Base-by-base conservation (phyloP, 2,888 invertebrate species). In the Miltochrista miniata region DNA sequence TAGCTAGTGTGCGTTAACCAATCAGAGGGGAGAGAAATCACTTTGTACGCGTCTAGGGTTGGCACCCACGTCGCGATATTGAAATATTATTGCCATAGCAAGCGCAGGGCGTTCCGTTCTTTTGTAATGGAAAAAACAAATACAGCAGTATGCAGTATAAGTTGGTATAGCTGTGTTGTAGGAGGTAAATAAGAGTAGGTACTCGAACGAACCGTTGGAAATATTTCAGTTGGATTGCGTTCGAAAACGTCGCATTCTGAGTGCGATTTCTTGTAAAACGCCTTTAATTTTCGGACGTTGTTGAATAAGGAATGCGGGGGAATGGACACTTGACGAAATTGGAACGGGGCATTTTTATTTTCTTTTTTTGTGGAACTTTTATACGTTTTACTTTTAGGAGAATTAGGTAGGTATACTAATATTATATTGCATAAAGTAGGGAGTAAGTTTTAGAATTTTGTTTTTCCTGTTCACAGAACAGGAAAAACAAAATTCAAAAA, bases 121-220 rank as follows among this genome's bases (percentile, higher is more conserved):
- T 83, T 86, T 85, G 84, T 88, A 88, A 89, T 89, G 88, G 86
- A 89, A 89, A 91, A 90, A 88, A 87, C 87, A 89, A 88, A 88
- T 81, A 86, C 76, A 70, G 57, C 70, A 69, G 68, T 63, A 63
- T 69, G 63, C 56, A 72, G 67, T 79, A 71, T 72, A 73, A 65
- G 63, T 61, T 55, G 64, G 53, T 68, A 68, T 68, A 68, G 61
- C 45, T 69, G 64, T 66, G 67, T 66, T 57, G 68, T 44, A 44
- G 39, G 61, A 66, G 77, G 83, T 85, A 87, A 84, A 87, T 84
- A 85, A 85, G 86, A 81, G 84, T 75, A 24, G 18, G 18, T 24
- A 77, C 85, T 87, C 72, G 82, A 85, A 76, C 70, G 70, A 70
- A 70, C 68, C 69, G 76, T 63, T 77, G 76, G 79, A 81, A 83